phyloP scores from a whole-genome alignment of 2,888 invertebrate genomes.

The Napeogenes sylphis region DNA sequence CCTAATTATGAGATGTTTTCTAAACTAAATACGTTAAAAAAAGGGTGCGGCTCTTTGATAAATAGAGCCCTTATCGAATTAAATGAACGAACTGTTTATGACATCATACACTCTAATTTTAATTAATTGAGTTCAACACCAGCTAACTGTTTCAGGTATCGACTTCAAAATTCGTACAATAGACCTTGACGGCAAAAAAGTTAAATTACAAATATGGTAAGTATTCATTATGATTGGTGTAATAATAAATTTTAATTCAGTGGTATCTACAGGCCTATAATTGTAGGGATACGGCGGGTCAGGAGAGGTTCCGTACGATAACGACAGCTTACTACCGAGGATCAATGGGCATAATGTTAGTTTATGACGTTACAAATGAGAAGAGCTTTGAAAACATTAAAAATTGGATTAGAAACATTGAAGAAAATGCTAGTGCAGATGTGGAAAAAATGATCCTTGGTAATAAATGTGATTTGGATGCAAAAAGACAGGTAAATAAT shows the following conservation, averaged over 20 bases:
- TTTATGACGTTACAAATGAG: slow-evolving; percentile 99
- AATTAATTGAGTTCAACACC: slow-evolving; percentile 59
- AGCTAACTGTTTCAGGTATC: slow-evolving; percentile 84
- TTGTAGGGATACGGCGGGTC: slow-evolving; percentile 97
- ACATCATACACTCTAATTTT: slow-evolving; percentile 73
- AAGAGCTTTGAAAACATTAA: slow-evolving; percentile 99
- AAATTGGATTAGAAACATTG: slow-evolving; percentile 99
- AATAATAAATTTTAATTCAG: slow-evolving; percentile 18
- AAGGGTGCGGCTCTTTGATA: slow-evolving; percentile 58
- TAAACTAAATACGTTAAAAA: slow-evolving; percentile 37
- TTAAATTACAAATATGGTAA: slow-evolving; percentile 99
- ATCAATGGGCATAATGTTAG: slow-evolving; percentile 99
- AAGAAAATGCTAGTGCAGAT: slow-evolving; percentile 98
- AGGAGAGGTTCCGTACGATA: slow-evolving; percentile 98
- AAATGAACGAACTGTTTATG: slow-evolving; percentile 62
- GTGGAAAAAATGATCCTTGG: slow-evolving; percentile 99
- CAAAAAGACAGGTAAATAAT: slow-evolving; percentile 87
- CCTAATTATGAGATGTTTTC: slow-evolving; percentile 34
- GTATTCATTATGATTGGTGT: slow-evolving; percentile 40
- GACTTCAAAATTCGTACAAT: slow-evolving; percentile 99
- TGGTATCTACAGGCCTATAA: slow-evolving; percentile 18
- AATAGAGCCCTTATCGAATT: slow-evolving; percentile 61
- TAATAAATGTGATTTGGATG: slow-evolving; percentile 98
- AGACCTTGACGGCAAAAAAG: slow-evolving; percentile 98
- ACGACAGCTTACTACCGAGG: slow-evolving; percentile 99